Evolutionary conservation across 1,140 invertebrate species (phyloP).

Genomic region (Drosophila kikkawai): DNA sequence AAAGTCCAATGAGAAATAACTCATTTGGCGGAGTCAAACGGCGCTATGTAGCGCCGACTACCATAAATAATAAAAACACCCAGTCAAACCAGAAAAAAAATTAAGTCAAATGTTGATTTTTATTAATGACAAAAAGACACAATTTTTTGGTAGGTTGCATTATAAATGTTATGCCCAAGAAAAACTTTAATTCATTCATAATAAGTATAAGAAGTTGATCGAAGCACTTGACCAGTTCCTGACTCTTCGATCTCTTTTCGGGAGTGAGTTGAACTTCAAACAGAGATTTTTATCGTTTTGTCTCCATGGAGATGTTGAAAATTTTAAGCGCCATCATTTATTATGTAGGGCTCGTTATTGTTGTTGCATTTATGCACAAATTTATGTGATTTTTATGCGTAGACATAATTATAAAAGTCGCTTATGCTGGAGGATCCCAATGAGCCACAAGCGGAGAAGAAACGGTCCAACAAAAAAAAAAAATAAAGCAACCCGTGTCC

Average conservation of each 20-base stretch:
- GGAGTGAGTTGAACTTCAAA: slow-evolving; percentile 58
- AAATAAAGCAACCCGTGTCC: slow-evolving; percentile 24
- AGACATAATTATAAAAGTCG: slow-evolving; percentile 84
- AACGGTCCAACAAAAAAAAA: slow-evolving; percentile 21
- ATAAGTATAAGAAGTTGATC: slow-evolving; percentile 42
- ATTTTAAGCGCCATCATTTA: slow-evolving; percentile 85
- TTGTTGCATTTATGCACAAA: slow-evolving; percentile 82
- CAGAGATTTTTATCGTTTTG: slow-evolving; percentile 69
- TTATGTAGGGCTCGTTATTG: slow-evolving; percentile 70
- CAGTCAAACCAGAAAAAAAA: slow-evolving; percentile 30
- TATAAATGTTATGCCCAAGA: slow-evolving; percentile 52
- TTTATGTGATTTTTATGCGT: slow-evolving; percentile 85
- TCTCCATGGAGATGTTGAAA: slow-evolving; percentile 78
- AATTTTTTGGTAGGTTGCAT: slow-evolving; percentile 55
- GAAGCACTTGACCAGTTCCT: slow-evolving; percentile 63
- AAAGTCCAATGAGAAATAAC: slow-evolving; percentile 20
- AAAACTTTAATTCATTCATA: slow-evolving; percentile 79
- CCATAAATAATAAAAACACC: slow-evolving; percentile 80
- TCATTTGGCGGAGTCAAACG: slow-evolving; percentile 45
- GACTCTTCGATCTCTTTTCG: slow-evolving; percentile 27
- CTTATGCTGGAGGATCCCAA: slow-evolving; percentile 40
- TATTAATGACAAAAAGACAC: slow-evolving; percentile 73
- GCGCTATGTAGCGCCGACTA: slow-evolving; percentile 67
- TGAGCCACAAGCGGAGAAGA: slow-evolving; percentile 19
- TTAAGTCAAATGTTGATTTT: slow-evolving; percentile 53